phyloP scores from a whole-genome alignment of 35 echinoderm and acorn worm species.

The Patiria miniata region DNA sequence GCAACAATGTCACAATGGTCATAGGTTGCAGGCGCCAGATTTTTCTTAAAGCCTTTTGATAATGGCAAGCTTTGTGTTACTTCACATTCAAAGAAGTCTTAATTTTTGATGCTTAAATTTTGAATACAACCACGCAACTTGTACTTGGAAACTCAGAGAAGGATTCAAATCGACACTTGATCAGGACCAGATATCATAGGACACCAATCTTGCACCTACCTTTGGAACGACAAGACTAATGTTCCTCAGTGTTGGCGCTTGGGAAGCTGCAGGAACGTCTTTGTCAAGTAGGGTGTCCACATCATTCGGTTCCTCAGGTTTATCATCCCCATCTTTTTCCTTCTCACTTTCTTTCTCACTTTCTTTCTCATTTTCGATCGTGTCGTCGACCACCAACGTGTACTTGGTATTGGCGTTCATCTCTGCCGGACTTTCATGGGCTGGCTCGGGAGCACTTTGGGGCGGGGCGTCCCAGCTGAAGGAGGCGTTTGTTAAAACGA shows the following conservation, averaged over 20 bases:
- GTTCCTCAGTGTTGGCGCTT: slow-evolving; percentile 10
- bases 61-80: too few relatives aligned
- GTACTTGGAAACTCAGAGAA: too few relatives aligned
- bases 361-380: background rate
- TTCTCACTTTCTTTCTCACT: background rate
- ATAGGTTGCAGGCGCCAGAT: too few relatives aligned
- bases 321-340: background rate
- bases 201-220: slow-evolving; percentile 28
- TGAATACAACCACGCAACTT: too few relatives aligned
- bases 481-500: background rate
- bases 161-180: too few relatives aligned
- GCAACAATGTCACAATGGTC: too few relatives aligned
- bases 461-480: slow-evolving; percentile 26
- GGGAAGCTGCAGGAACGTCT: background rate
- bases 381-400: background rate
- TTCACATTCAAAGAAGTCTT: too few relatives aligned
- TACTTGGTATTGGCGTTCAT: background rate
- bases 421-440: background rate
- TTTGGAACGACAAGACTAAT: slow-evolving; percentile 59
- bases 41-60: too few relatives aligned
- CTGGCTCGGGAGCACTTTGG: background rate
- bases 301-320: too few relatives aligned
- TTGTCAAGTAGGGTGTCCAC: background rate
- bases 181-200: too few relatives aligned
- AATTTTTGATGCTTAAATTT: too few relatives aligned